Evolutionary conservation across 2,113 vertebrate species (phyloP).

Genomic region (Oncorhynchus tshawytscha): DNA sequence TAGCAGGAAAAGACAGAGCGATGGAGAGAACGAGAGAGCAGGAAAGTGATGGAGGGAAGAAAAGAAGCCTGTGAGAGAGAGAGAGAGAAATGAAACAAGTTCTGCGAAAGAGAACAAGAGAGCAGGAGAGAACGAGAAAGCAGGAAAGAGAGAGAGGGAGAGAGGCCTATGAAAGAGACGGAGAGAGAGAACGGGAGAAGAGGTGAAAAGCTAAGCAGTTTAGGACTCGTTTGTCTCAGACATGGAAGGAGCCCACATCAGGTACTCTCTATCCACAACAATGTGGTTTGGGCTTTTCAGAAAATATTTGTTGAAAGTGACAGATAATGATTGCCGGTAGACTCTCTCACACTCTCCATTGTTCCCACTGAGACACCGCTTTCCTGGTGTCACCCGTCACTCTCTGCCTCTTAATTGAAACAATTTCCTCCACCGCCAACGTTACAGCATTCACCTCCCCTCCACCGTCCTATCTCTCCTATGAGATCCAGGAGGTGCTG

Average conservation of each 20-base stretch:
- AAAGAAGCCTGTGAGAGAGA: background rate
- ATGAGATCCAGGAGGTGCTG: constrained; percentile 16
- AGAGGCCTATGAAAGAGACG: background rate
- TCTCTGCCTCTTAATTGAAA: constrained; percentile 69
- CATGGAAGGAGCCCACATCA: constrained; percentile 47
- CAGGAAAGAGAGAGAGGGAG: background rate
- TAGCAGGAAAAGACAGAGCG: constrained; percentile 6
- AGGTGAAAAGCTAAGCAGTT: constrained; percentile 62
- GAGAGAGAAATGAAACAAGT: constrained; percentile 3
- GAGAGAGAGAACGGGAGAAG: constrained; percentile 1
- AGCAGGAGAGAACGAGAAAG: constrained; percentile 4
- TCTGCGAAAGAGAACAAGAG: background rate
- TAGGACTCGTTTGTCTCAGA: constrained; percentile 56
- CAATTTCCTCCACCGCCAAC: constrained; percentile 57
- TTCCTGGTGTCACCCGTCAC: constrained; percentile 58
- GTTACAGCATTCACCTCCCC: constrained; percentile 30
- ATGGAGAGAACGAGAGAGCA: constrained; percentile 6
- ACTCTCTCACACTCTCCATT: constrained; percentile 49
- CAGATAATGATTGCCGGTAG: constrained; percentile 63
- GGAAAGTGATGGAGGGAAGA: background rate
- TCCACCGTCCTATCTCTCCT: constrained; percentile 14
- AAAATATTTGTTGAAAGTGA: constrained; percentile 59
- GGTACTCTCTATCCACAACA: constrained; percentile 40
- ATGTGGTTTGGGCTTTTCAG: constrained; percentile 53
- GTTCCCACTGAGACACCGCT: constrained; percentile 44